A percentile compares a stretch with the other conserved stretches of the same genome.
Conservation (phyloP, 2,797 vertebrate genomes). For the Aulostomus chinensis region DNA sequence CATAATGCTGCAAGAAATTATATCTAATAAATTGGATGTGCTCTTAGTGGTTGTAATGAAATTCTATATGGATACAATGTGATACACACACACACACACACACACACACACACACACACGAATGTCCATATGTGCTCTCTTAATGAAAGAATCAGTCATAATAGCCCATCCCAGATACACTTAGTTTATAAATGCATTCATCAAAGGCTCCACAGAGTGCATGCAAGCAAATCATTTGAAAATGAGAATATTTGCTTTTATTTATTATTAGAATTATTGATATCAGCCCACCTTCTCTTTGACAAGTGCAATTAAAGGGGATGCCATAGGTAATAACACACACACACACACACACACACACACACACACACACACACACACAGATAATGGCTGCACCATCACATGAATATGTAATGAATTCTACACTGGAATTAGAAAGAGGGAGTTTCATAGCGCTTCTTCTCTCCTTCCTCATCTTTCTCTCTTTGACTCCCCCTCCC, state of each 20-base stretch:
- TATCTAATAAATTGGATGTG: constrained; percentile 59
- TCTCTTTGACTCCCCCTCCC: constrained; percentile 37
- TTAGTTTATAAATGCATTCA: constrained; percentile 37
- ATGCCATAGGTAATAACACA: constrained; percentile 55
- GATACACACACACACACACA: not conserved
- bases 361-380: constrained; percentile 13
- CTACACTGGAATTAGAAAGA: constrained; percentile 52
- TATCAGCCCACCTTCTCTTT: constrained; percentile 43
- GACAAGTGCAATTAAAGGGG: constrained; percentile 59
- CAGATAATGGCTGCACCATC: constrained; percentile 18
- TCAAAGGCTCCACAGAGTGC: constrained; percentile 21
- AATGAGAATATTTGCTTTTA: constrained; percentile 66
- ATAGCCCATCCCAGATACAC: constrained; percentile 31
- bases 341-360: too few relatives aligned
- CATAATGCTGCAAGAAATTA: constrained; percentile 26
- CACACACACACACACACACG: not conserved
- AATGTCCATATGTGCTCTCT: constrained; percentile 1
- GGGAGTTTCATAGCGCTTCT: constrained; percentile 42
- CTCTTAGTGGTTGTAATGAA: constrained; percentile 51
- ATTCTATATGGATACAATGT: constrained; percentile 31
- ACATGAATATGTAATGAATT: constrained; percentile 68
- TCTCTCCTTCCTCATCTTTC: constrained; percentile 44
- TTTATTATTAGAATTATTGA: constrained; percentile 62
- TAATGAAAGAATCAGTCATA: constrained; percentile 63
- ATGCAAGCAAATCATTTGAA: constrained; percentile 68